phyloP scores from a whole-genome alignment of 1,140 invertebrate genomes.

The Psilanteris sp. region DNA sequence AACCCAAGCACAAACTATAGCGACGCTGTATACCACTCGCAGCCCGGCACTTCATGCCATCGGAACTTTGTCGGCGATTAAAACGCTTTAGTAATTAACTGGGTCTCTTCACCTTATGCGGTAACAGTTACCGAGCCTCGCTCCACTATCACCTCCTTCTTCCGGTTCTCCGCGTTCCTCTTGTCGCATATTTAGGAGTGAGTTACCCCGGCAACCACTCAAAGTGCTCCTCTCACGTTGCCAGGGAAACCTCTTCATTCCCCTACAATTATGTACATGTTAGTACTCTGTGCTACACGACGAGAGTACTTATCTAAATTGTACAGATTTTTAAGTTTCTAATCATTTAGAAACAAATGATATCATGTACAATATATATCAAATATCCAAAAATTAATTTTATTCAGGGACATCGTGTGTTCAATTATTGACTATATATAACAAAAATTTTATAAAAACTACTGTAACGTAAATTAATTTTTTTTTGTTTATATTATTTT shows the following conservation, averaged over 20 bases:
- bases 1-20: constrained; percentile 52
- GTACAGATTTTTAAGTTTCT: too few relatives aligned
- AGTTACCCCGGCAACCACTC: constrained; percentile 74
- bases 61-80: constrained; percentile 80
- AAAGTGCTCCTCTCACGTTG: constrained; percentile 64
- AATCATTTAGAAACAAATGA: too few relatives aligned
- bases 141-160: constrained; percentile 67
- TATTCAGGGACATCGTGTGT: too few relatives aligned
- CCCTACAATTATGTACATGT: constrained; percentile 26
- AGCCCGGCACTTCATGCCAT: constrained; percentile 67
- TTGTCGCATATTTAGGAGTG: constrained; percentile 63
- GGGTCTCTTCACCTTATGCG: constrained; percentile 73
- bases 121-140: constrained; percentile 70
- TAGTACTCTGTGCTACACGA: too few relatives aligned
- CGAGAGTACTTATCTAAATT: too few relatives aligned
- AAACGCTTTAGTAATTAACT: constrained; percentile 80
- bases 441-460: too few relatives aligned
- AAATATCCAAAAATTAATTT: too few relatives aligned
- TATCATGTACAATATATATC: too few relatives aligned
- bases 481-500: too few relatives aligned
- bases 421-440: too few relatives aligned
- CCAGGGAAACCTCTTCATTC: constrained; percentile 64
- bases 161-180: constrained; percentile 52
- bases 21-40: constrained; percentile 55
- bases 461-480: too few relatives aligned